Evolutionary conservation across 1,140 invertebrate species (phyloP).

Genomic region (Ericerus pela): DNA sequence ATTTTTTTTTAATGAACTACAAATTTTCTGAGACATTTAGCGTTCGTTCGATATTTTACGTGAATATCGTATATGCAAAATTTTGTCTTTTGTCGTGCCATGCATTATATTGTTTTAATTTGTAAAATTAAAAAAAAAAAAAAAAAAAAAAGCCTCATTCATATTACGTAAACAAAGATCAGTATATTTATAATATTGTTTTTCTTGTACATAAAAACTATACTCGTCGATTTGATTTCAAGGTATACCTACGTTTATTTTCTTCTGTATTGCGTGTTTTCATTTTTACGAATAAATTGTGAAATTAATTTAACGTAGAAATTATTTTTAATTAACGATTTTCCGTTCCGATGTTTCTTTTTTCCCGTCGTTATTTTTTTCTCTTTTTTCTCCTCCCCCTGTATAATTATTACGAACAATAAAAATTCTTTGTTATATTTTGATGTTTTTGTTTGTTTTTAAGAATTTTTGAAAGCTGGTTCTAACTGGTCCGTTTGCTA

Average conservation of each 20-base stretch:
- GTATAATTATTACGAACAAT: slow-evolving; percentile 8
- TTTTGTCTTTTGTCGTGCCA: no score
- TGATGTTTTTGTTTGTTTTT: no score
- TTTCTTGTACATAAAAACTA: slow-evolving; percentile 1
- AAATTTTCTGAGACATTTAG: no score
- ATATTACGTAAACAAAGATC: no score
- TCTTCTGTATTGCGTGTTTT: background rate
- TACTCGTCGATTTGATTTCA: background rate
- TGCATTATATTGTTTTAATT: slow-evolving; percentile 1
- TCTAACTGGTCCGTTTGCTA: no score
- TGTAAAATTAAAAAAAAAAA: background rate
- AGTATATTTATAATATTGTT: background rate
- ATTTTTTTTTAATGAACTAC: no score
- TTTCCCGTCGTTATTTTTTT: slow-evolving; percentile 9
- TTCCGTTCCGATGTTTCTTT: slow-evolving; percentile 5
- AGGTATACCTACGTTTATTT: background rate
- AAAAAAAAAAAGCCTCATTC: no score
- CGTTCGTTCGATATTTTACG: no score
- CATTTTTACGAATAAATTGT: background rate
- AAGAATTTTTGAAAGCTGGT: no score
- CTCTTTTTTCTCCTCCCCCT: slow-evolving; percentile 4
- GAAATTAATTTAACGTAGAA: background rate
- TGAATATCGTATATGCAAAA: no score
- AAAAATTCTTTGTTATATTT: slow-evolving; percentile 11
- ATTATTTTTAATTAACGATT: slow-evolving; percentile 11